Conservation (phyloP, 1,140 invertebrate species). For the Coptotermes formosanus region DNA sequence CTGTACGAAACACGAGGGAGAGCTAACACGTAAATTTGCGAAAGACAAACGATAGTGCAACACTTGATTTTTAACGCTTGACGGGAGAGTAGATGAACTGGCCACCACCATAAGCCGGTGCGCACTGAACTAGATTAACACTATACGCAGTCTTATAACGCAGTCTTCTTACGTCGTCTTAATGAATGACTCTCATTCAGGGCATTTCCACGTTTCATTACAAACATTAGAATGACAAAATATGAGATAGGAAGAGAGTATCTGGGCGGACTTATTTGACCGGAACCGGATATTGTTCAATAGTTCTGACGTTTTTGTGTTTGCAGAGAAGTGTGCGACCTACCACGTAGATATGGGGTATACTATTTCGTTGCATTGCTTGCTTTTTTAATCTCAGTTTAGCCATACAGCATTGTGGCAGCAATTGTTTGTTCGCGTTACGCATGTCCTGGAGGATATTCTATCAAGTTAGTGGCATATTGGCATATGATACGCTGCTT, state of each 20-base stretch:
- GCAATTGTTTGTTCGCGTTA: background rate
- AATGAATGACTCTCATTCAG: background rate
- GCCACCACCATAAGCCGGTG: background rate
- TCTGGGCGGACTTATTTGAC: background rate
- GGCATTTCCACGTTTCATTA: background rate
- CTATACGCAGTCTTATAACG: background rate
- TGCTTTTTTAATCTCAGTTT: background rate
- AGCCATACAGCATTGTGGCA: background rate
- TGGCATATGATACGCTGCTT: background rate
- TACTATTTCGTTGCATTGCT: background rate
- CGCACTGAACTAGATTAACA: background rate
- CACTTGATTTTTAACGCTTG: too few relatives aligned
- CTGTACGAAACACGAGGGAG: too few relatives aligned
- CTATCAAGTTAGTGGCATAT: background rate
- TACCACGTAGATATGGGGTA: background rate
- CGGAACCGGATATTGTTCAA: background rate
- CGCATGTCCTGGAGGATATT: background rate
- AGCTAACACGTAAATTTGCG: too few relatives aligned
- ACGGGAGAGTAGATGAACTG: background rate
- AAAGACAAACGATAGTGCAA: too few relatives aligned
- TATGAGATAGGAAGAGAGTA: background rate
- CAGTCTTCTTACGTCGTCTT: background rate
- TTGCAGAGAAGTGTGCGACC: too few relatives aligned
- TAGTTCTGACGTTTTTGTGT: too few relatives aligned
- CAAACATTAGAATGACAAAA: background rate